Conservation (phyloP, 2,113 vertebrate species). For the Hypomesus transpacificus region DNA sequence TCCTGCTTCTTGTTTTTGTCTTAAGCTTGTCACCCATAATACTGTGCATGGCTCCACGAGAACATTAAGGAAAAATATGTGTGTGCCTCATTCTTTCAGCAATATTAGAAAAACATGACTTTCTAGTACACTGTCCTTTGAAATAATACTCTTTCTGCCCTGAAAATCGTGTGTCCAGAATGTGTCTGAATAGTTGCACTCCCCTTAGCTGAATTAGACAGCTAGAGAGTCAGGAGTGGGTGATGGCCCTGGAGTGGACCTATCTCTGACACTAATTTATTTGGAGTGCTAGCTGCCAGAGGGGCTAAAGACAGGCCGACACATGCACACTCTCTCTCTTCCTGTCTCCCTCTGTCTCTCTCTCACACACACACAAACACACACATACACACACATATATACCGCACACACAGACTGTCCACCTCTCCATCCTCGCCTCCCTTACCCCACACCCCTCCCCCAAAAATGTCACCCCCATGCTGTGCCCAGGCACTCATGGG, state of each 20-base stretch:
- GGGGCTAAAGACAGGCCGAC: slow-evolving; percentile 63
- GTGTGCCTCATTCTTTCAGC: background rate
- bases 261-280: slow-evolving; percentile 66
- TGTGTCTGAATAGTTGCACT: background rate
- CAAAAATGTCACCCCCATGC: slow-evolving; percentile 50
- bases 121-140: too few relatives aligned
- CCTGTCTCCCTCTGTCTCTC: slow-evolving; percentile 38
- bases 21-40: background rate
- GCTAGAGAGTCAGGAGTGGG: slow-evolving; percentile 56
- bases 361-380: slow-evolving; percentile 62
- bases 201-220: slow-evolving; percentile 45
- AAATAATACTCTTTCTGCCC: background rate
- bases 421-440: slow-evolving; percentile 48
- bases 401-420: slow-evolving; percentile 26
- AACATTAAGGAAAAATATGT: background rate
- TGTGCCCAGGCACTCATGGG: slow-evolving; percentile 49
- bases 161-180: background rate
- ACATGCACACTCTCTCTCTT: slow-evolving; percentile 15
- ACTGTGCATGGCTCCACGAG: background rate
- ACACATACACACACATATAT: slow-evolving; percentile 65
- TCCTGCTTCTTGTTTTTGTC: slow-evolving; percentile 24
- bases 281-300: slow-evolving; percentile 63
- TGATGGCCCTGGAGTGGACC: slow-evolving; percentile 64
- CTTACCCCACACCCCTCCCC: slow-evolving; percentile 22
- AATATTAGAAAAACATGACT: too few relatives aligned